Base-by-base conservation (phyloP, 2,113 vertebrate species). In the Gallinago media region DNA sequence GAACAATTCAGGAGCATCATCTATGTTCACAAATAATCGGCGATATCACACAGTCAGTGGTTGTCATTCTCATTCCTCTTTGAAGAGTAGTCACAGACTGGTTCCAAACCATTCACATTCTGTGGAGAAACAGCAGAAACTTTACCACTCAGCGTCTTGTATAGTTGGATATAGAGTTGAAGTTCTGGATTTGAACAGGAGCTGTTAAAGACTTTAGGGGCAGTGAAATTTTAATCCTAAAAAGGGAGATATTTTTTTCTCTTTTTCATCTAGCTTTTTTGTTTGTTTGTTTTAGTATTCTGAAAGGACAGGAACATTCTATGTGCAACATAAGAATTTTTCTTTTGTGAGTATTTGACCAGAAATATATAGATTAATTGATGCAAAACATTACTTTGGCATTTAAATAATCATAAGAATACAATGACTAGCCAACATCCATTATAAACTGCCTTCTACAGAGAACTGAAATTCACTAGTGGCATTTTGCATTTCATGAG, bases 291-390 rank as follows among this genome's bases (percentile, higher is more conserved):
- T 66, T 40, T 29, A 20, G 32, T 76, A 3, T 34, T 88, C 12
- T 66, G 20, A 70, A 76, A 82, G n/a, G 23, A 91, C 0, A 0
- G 14, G 6, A 85, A n/a, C 4, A 11, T 25, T 2, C 3, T 38
- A 15, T 22, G 10, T 32, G 10, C 26, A 68, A 65, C 3, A 36
- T 13, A 59, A 56, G 46, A 66, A 31, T 62, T 75, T 68, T 73
- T 76, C 8, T 55, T 75, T n/a, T 32, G 15, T 27, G 22, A 59
- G 17, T 34, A 23, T 29, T 73, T 86, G 83, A 52, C 10, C 22
- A 83, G 47, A 85, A 82, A 73, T 47, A 38, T 8, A 31, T 36
- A 63, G 6, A 44, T 50, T 49, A 76, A 73, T 36, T 66, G 59
- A 63, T 23, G 47, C 9, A 77, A 34, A 83, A 14, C 9, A 8